These are phyloP conservation scores for Telmatherina bonti DNA, from an alignment of 2,797 vertebrate genomes.

Conservation along the genomic window DNA sequence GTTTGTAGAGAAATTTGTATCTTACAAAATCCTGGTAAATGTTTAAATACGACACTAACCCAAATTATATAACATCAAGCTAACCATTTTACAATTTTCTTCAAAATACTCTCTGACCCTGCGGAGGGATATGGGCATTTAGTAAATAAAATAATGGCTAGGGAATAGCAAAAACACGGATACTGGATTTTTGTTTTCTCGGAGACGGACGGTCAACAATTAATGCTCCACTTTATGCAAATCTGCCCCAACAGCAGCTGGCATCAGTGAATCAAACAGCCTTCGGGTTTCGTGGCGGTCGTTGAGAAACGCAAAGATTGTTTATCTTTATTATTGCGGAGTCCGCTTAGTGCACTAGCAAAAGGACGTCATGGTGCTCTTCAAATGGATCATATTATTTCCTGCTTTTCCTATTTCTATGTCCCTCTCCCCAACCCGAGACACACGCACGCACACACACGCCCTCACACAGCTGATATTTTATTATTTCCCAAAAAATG, in stretches of 20 bases:
- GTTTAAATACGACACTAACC: neutral
- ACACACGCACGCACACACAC: neutral
- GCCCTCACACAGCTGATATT: neutral
- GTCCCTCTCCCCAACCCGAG: neutral
- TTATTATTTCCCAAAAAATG: constrained; percentile 24
- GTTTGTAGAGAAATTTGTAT: neutral
- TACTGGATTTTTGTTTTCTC: constrained; percentile 20
- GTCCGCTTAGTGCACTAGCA: constrained; percentile 1
- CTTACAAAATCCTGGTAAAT: neutral
- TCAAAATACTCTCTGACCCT: constrained; percentile 86
- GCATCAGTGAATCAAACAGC: constrained; percentile 26
- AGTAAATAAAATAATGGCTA: constrained; percentile 87
- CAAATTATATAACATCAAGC: constrained; percentile 1
- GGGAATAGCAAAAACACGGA: constrained; percentile 68
- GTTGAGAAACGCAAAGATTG: constrained; percentile 1
- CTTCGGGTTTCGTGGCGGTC: constrained; percentile 4
- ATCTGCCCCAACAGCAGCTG: constrained; percentile 41
- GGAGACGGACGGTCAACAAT: constrained; percentile 42
- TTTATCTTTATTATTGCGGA: constrained; percentile 27
- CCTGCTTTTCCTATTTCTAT: neutral
- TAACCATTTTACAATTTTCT: constrained; percentile 70
- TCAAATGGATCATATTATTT: neutral
- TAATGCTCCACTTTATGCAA: constrained; percentile 46
- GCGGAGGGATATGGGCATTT: constrained; percentile 86
- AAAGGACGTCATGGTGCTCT: neutral